These are phyloP conservation scores for Philereme transversata DNA, from an alignment of 2,888 invertebrate species.

Conservation along the genomic window DNA sequence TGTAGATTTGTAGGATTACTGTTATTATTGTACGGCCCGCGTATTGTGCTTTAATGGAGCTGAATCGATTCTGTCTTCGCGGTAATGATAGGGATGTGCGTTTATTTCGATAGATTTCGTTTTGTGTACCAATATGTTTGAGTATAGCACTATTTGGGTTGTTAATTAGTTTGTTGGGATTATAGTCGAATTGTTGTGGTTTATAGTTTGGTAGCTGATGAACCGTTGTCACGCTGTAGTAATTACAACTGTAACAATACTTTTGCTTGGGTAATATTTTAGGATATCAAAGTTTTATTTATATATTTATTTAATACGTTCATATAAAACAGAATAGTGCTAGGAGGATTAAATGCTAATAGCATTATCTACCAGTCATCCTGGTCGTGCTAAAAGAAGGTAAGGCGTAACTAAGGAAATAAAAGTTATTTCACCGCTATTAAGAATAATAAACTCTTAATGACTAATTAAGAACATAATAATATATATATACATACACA, in stretches of 20 bases:
- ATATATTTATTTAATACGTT: too few relatives aligned
- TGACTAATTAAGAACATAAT: too few relatives aligned
- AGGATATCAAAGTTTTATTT: background rate
- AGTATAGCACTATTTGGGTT: constrained; percentile 12
- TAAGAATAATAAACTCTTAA: too few relatives aligned
- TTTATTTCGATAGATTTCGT: constrained; percentile 33
- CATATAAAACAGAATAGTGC: too few relatives aligned
- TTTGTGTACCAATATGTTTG: constrained; percentile 25
- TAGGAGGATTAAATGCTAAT: too few relatives aligned
- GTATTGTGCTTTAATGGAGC: constrained; percentile 55
- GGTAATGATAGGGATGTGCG: constrained; percentile 44
- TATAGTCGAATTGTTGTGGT: constrained; percentile 2
- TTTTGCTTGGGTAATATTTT: constrained; percentile 5
- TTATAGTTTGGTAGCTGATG: constrained; percentile 9
- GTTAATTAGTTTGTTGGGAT: constrained; percentile 20
- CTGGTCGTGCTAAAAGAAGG: too few relatives aligned
- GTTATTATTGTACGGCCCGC: constrained; percentile 58
- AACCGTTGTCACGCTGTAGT: constrained; percentile 8
- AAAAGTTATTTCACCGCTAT: too few relatives aligned
- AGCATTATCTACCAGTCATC: too few relatives aligned
- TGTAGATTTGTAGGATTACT: constrained; percentile 65
- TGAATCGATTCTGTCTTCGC: constrained; percentile 55
- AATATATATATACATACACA: too few relatives aligned
- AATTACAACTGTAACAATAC: background rate
- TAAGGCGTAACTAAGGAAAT: too few relatives aligned